Base-by-base conservation (phyloP, 2,888 invertebrate genomes). In the Drosophila atroscutellata region DNA sequence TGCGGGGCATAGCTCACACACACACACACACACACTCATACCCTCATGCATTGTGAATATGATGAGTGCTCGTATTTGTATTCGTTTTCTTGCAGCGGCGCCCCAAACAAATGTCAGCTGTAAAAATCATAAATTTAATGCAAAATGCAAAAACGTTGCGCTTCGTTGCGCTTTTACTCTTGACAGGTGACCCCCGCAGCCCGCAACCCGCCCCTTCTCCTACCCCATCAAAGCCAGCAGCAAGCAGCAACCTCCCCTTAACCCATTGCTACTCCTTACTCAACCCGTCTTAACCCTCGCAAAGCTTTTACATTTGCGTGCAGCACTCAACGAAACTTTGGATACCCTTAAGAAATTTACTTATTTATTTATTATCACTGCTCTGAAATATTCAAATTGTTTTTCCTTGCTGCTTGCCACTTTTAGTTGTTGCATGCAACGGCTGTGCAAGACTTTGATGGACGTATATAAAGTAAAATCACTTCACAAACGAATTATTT, bases 111-210 rank as follows among this genome's bases (percentile, higher is more conserved):
- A 86, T 86, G 86, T 83, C 86, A 90, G 86, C 89, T 86, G 86
- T 89, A 90, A 89, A 90, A 89, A 90, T 86, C 90, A 86, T 86
- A 90, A 86, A 86, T 86, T 86, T 90, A 81, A 81, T 89, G 87
- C 75, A 86, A 86, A 86, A 88, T 86, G 90, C 90, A 87, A 82
- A 85, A 85, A 89, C 87, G 83, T 88, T 90, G 77, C 86, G 90
- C 85, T 87, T 77, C 90, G 85, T 71, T 85, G 85, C 86, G 77
- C 90, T 85, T 90, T 88, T 81, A 81, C 82, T 76, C 86, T 64
- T 89, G 90, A 85, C 84, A 87, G 88, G 80, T 87, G 79, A 62
- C 64, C 71, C 79, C 68, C 54, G 34, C 28, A 6, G 18, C 20
- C 18, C 11, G n/a, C 13, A 6, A 5, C 30, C 15, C 24, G 2